A percentile compares a stretch with the other conserved stretches of the same genome.
Conservation (phyloP, 2,113 vertebrate species). For the Phalacrocorax aristotelis region DNA sequence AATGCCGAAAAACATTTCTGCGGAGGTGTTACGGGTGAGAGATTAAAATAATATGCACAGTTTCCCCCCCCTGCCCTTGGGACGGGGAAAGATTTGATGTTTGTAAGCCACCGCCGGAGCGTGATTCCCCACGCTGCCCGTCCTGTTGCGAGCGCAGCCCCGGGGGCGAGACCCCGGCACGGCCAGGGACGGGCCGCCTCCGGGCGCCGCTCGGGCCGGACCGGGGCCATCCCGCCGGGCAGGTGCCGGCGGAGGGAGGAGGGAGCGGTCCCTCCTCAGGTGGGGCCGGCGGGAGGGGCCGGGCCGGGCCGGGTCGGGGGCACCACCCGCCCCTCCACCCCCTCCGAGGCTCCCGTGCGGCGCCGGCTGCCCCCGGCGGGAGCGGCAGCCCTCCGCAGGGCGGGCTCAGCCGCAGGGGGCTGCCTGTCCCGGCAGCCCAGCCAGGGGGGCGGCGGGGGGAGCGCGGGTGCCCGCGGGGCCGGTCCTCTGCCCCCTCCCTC, state of each 20-base stretch:
- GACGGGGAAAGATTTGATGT: not conserved
- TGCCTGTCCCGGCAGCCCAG: too few species aligned
- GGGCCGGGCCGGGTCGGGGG: too few species aligned
- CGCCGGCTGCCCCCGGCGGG: too few species aligned
- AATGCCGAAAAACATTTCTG: not conserved
- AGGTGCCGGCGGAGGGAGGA: not conserved
- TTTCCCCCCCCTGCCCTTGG: not conserved
- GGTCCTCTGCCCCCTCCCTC: too few species aligned
- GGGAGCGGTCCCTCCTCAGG: not conserved
- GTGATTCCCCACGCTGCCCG: fast-evolving
- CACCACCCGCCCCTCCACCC: too few species aligned
- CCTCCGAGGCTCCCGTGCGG: too few species aligned
- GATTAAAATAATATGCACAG: not conserved
- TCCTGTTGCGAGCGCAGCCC: not conserved
- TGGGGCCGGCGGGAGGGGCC: not conserved
- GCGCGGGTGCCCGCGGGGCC: too few species aligned
- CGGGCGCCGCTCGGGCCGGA: too few species aligned
- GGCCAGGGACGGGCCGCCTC: not conserved
- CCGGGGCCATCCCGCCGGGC: not conserved
- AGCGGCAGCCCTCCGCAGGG: too few species aligned
- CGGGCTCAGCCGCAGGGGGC: too few species aligned
- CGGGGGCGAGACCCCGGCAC: not conserved
- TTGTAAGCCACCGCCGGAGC: not conserved
- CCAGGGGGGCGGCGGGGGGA: too few species aligned
- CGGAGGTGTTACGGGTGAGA: not conserved